Percentiles rank a stretch among this genome's conserved stretches.
Conservation (phyloP, 2,888 invertebrate genomes). For the Drosophila nr. medialis region DNA sequence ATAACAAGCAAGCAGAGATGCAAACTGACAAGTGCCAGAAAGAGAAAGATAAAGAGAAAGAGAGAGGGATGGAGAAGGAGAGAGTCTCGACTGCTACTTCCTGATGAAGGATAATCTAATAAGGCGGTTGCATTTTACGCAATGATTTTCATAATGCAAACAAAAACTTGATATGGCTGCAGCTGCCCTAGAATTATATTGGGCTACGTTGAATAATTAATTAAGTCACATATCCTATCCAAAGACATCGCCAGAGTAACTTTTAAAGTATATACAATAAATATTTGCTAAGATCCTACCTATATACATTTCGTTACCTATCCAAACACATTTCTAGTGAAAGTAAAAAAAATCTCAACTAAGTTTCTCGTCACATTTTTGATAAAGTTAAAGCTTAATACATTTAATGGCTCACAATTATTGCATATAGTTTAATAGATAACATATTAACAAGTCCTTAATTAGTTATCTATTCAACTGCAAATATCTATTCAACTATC, state of each 20-base stretch:
- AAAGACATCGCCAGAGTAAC: neutral
- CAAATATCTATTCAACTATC: neutral
- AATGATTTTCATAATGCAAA: neutral
- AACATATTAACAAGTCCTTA: neutral
- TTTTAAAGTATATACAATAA: neutral
- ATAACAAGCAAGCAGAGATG: constrained; percentile 7
- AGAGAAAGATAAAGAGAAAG: neutral
- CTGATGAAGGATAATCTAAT: neutral
- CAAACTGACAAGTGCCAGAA: neutral
- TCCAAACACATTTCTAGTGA: neutral
- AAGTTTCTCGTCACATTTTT: neutral
- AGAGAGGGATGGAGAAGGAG: neutral
- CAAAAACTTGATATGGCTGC: neutral
- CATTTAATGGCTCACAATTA: neutral
- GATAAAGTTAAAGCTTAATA: too few species aligned
- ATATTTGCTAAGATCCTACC: neutral
- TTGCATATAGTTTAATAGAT: neutral
- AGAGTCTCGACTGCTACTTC: neutral
- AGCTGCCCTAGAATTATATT: neutral
- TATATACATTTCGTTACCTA: neutral
- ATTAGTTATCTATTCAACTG: neutral
- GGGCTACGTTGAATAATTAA: neutral
- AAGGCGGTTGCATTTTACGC: neutral
- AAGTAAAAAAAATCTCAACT: too few species aligned
- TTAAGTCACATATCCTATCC: neutral